phyloP scores from a whole-genome alignment of 2,113 vertebrate species.

The Puma concolor region DNA sequence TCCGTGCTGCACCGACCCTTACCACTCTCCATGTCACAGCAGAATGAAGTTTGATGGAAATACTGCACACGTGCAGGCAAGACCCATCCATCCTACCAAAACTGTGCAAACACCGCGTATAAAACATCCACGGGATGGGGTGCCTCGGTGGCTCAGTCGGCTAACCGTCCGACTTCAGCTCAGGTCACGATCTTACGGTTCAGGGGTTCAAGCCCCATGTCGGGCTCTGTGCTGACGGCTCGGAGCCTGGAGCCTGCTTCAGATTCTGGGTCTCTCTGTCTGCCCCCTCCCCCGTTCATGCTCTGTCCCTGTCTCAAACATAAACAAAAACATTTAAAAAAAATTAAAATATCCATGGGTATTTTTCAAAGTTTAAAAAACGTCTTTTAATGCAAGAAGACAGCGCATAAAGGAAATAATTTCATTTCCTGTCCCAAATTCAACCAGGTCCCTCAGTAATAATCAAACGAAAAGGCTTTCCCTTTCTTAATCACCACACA shows the following conservation, averaged over 20 bases:
- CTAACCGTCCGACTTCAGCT: no score
- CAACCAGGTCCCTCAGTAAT: not conserved
- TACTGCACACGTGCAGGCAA: not conserved
- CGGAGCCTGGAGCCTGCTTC: no score
- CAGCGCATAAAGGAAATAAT: not conserved
- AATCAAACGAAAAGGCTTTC: not conserved
- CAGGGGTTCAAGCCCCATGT: no score
- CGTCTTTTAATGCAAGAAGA: not conserved
- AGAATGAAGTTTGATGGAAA: not conserved
- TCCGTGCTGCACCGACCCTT: not conserved
- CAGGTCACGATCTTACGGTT: no score
- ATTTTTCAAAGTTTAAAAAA: not conserved
- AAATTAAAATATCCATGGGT: not conserved
- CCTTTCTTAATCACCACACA: not conserved
- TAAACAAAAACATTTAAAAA: no score
- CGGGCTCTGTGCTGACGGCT: no score
- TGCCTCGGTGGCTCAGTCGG: no score
- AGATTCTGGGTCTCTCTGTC: no score
- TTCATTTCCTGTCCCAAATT: conserved; percentile 24
- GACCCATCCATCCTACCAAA: not conserved
- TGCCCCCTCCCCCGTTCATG: no score
- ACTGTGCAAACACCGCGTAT: not conserved
- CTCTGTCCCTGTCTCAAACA: no score
- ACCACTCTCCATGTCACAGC: not conserved
- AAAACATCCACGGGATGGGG: not conserved